Percentiles rank a stretch among this genome's conserved stretches.
phyloP scores from a whole-genome alignment of 2,797 vertebrate genomes.

The Allobates femoralis region DNA sequence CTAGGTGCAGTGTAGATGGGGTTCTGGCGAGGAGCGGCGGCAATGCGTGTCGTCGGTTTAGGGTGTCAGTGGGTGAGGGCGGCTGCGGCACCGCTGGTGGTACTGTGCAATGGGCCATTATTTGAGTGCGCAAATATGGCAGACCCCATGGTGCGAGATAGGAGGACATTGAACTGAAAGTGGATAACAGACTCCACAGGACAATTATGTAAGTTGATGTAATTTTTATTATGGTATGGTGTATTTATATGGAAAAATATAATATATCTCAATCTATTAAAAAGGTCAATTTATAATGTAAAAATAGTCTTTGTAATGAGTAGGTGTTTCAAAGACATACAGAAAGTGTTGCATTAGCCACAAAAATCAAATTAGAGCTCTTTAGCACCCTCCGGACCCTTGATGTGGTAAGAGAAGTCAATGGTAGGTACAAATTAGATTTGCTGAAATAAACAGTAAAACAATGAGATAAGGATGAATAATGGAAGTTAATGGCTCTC shows the following conservation, averaged over 20 bases:
- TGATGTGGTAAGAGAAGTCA: slow-evolving; percentile 40
- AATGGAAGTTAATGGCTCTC: slow-evolving; percentile 32
- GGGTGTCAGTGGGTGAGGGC: no score
- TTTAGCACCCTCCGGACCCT: slow-evolving; percentile 26
- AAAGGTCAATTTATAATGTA: not conserved
- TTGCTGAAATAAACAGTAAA: slow-evolving; percentile 57
- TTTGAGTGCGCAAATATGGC: no score
- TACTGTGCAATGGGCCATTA: no score
- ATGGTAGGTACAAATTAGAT: slow-evolving; percentile 48
- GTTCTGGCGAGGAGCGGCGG: no score
- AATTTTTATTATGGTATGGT: not conserved
- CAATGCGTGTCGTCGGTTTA: no score
- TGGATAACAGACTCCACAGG: no score
- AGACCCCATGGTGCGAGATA: no score
- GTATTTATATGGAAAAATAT: not conserved
- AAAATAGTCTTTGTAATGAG: not conserved
- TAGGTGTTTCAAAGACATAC: slow-evolving; percentile 12
- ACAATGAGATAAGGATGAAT: slow-evolving; percentile 60
- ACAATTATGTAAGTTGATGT: no score
- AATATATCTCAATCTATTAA: not conserved
- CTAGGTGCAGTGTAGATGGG: no score
- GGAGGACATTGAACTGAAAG: no score
- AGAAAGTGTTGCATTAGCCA: slow-evolving; percentile 46
- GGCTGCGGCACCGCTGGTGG: no score
- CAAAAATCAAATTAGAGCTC: slow-evolving; percentile 38